Base-by-base conservation (phyloP, 1,140 invertebrate species). In the Lysiphlebus fabarum region DNA sequence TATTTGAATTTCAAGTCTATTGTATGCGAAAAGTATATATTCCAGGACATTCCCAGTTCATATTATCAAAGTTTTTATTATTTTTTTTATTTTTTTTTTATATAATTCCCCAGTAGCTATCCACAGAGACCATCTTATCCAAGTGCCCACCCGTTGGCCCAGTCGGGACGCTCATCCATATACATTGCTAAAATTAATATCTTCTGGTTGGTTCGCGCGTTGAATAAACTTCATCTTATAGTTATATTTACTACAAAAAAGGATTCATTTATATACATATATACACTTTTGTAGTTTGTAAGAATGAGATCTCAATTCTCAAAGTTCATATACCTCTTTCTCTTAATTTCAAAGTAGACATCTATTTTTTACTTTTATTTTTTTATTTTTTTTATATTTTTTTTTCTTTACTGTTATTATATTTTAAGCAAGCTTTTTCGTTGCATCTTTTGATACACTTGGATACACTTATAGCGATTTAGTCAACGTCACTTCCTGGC, bases 121-220 rank as follows among this genome's bases (percentile, higher is more conserved):
- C 17, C 17, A 4, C 2, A 26, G 17, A 26, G 9, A 51, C 50
- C 63, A 47, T 44, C 44, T 37, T 44, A 51, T 47, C 10, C 14
- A 50, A 14, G 38, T 26, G 17, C 17, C 17, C 17, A 42, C 53
- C 50, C 57, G 53, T 50, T 66, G 62, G 64, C 62, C 67, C 59
- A 73, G 68, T 74, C 68, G 65, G 65, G 68, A 71, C 53, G 45
- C 73, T 78, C 75, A 77, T 78, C 71, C 75, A 78, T 76, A 78
- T 75, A 78, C 73, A 79, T 76, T 68, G 71, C 60, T 70, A 76
- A 79, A 79, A 79, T 78, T 76, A 78, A 77, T 79, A 77, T 76
- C 73, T 68, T 67, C 59, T 64, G 57, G 58, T 68, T 71, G 57
- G 65, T 66, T 70, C 66, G 64, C 70, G 64, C 66, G 63, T 64